Evolutionary conservation across 2,113 vertebrate species (phyloP).

Genomic region (cattle (Bos taurus)): ARS-UCD2.0 NC_037339.1:43963501-43964000

Average conservation of each 20-base stretch:
- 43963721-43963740: background rate
- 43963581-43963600: background rate
- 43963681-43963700: background rate
- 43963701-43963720: rapidly evolving
- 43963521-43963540: slow-evolving; percentile 58
- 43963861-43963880: background rate
- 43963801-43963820: background rate
- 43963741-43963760: background rate
- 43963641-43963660: background rate
- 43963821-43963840: background rate
- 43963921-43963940: rapidly evolving
- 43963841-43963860: background rate
- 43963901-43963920: background rate
- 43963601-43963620: background rate
- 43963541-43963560: slow-evolving; percentile 21
- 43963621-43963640: background rate
- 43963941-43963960: background rate
- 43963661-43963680: background rate
- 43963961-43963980: background rate
- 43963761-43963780: background rate
- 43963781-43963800: background rate
- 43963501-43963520: slow-evolving; percentile 29
- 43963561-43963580: background rate
- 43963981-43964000: background rate
- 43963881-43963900: background rate